These are phyloP conservation scores for Rhyacophila evoluta DNA, from an alignment of 2,888 invertebrate species.

Conservation along the genomic window DNA sequence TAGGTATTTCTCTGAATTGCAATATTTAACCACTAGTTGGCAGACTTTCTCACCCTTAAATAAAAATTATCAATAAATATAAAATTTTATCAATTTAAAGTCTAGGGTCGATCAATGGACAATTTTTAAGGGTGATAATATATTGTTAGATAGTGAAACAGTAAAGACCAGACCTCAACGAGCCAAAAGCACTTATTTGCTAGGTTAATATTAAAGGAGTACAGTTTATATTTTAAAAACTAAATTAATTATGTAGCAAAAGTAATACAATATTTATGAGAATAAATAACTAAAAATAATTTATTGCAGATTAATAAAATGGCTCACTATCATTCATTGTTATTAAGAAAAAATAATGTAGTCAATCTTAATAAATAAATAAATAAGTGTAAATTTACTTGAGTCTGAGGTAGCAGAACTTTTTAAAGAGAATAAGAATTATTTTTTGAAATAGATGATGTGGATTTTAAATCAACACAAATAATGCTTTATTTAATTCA, in stretches of 20 bases:
- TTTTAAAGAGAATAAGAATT: too few species aligned
- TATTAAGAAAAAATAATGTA: too few species aligned
- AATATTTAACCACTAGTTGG: background rate
- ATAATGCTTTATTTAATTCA: too few species aligned
- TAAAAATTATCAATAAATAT: background rate
- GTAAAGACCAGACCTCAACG: background rate
- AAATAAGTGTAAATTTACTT: too few species aligned
- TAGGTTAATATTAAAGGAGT: background rate
- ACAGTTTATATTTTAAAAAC: constrained; percentile 9
- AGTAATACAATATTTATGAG: background rate
- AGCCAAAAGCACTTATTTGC: constrained; percentile 2
- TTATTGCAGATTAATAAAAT: background rate
- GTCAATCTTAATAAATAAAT: too few species aligned
- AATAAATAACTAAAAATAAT: background rate
- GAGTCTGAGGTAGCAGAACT: too few species aligned
- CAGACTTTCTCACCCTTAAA: background rate
- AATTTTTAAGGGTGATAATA: background rate
- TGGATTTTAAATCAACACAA: too few species aligned
- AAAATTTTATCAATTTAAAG: background rate
- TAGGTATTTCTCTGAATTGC: background rate
- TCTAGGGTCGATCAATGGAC: constrained; percentile 7
- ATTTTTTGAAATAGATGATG: too few species aligned
- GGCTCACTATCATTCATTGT: background rate
- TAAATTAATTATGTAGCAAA: background rate
- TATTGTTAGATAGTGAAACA: background rate